A percentile compares a stretch with the other conserved stretches of the same genome.
Evolutionary conservation across 1,140 invertebrate genomes (phyloP).

Genomic region (Lerema accius): DNA sequence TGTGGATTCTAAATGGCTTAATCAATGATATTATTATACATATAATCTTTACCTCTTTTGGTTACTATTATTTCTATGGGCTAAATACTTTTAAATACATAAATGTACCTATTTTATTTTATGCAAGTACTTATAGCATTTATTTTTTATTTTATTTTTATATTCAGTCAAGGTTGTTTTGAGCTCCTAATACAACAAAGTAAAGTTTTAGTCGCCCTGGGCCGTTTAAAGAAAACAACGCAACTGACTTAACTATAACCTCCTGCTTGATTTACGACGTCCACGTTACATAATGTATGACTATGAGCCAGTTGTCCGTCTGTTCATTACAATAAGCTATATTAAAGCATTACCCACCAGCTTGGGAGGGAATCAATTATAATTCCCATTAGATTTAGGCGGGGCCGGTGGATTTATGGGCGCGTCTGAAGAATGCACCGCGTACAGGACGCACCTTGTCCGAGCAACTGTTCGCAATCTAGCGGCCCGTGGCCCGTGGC

Average conservation of each 20-base stretch:
- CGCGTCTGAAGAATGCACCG: conserved; percentile 49
- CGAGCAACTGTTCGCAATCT: conserved; percentile 19
- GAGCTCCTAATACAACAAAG: no score
- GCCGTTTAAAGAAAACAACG: no score
- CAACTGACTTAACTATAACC: neutral
- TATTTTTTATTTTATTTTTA: no score
- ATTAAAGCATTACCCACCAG: conserved; percentile 32
- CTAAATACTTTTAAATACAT: no score
- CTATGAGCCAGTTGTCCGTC: conserved; percentile 15
- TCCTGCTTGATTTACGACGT: neutral
- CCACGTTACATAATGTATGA: conserved; percentile 8
- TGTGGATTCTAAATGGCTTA: no score
- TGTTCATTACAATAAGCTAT: conserved; percentile 36
- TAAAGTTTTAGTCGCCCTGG: no score
- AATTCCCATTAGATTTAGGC: conserved; percentile 72
- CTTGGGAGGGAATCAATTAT: conserved; percentile 71
- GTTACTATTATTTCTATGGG: no score
- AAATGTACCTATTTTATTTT: no score
- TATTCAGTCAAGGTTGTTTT: no score
- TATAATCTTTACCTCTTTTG: no score
- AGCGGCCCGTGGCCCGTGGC: neutral
- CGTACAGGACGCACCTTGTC: conserved; percentile 28
- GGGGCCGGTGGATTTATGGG: conserved; percentile 60
- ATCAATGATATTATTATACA: no score
- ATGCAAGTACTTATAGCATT: no score